phyloP scores from a whole-genome alignment of 2,797 vertebrate genomes.

The Tokudaia muenninki region DNA sequence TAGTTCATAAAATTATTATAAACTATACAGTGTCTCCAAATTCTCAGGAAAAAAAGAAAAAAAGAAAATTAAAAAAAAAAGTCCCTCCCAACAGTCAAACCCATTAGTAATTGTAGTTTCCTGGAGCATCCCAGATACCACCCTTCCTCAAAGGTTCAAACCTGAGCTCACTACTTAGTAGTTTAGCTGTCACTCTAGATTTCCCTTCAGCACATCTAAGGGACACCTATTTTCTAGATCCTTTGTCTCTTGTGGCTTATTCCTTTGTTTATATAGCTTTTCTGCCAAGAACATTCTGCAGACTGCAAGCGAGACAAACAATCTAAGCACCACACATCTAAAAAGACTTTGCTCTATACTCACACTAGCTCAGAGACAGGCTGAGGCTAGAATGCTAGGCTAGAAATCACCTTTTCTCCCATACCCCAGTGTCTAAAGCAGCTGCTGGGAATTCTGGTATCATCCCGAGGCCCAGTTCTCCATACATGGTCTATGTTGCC shows the following conservation, averaged over 20 bases:
- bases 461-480: neutral
- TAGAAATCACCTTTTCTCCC: neutral
- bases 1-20: conserved; percentile 38
- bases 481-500: neutral
- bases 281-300: neutral
- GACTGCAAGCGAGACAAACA: neutral
- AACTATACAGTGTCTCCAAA: conserved; percentile 13
- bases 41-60: neutral
- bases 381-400: neutral
- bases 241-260: neutral
- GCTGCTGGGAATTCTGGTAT: neutral
- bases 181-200: neutral
- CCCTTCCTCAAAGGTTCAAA: neutral
- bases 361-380: neutral
- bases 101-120: neutral
- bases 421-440: neutral
- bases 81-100: neutral
- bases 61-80: neutral
- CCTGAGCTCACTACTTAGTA: neutral
- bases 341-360: neutral
- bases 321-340: neutral
- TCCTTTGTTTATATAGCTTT: neutral
- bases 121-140: neutral
- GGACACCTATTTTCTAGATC: neutral
- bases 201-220: no score